These are phyloP conservation scores for Eremophila alpestris DNA, from an alignment of 2,797 vertebrate genomes.

Conservation along the genomic window DNA sequence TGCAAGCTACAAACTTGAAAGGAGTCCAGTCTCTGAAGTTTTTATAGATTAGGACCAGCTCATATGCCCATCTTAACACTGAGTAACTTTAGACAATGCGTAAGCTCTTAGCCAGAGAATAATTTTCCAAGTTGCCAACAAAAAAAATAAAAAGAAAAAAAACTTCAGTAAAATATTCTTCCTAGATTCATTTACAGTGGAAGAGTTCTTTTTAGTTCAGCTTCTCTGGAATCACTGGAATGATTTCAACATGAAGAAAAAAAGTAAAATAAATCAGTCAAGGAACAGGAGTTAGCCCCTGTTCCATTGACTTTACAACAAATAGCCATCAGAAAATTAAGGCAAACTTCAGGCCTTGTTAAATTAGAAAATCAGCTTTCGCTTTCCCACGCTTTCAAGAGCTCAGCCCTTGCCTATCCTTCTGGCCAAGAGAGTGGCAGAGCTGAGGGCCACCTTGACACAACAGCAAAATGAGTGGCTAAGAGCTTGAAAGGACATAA, in stretches of 20 bases:
- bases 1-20: background rate
- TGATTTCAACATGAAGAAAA: background rate
- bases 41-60: background rate
- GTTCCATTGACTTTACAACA: background rate
- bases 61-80: background rate
- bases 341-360: background rate
- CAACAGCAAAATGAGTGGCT: background rate
- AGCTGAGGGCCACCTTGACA: background rate
- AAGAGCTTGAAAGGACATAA: background rate
- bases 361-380: background rate
- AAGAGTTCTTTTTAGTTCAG: background rate
- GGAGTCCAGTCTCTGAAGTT: background rate
- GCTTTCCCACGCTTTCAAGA: background rate
- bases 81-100: background rate
- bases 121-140: background rate
- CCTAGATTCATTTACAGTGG: background rate
- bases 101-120: background rate
- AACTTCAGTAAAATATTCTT: background rate
- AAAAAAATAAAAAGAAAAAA: background rate
- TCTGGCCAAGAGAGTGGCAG: background rate
- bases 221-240: background rate
- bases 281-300: background rate
- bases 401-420: background rate
- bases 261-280: background rate
- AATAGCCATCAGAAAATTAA: background rate